Evolutionary conservation across 1,140 invertebrate species (phyloP).

Genomic region (Diorhabda sublineata): DNA sequence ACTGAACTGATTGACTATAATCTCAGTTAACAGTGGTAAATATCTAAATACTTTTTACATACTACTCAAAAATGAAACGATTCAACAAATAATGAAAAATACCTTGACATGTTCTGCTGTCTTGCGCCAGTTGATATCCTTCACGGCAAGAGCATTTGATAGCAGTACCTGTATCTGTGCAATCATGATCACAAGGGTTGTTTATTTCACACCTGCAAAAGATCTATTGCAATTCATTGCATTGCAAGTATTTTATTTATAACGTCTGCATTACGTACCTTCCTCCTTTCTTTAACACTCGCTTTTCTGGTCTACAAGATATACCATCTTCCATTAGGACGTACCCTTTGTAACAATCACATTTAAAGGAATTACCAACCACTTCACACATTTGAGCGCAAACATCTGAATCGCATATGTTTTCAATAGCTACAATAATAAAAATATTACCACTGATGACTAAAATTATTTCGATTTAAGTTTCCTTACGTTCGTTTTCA

Average conservation of each 20-base stretch:
- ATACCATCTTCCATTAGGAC: constrained; percentile 56
- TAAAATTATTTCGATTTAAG: no score
- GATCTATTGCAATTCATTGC: neutral
- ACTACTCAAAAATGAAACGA: no score
- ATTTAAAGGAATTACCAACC: constrained; percentile 64
- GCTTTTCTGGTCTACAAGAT: constrained; percentile 51
- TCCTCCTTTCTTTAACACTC: constrained; percentile 31
- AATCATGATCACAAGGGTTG: constrained; percentile 65
- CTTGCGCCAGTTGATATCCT: constrained; percentile 64
- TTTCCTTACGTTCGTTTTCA: neutral
- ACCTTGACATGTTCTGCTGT: constrained; percentile 62
- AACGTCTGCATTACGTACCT: constrained; percentile 3
- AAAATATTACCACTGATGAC: neutral
- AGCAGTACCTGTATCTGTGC: constrained; percentile 57
- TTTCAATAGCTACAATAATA: constrained; percentile 47
- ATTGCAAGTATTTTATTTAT: neutral
- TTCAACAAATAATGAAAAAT: neutral
- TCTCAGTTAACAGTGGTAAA: no score
- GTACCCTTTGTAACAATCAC: constrained; percentile 65
- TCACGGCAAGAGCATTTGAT: constrained; percentile 62
- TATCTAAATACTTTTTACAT: no score
- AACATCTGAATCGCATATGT: constrained; percentile 64
- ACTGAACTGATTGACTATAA: no score
- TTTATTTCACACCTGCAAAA: constrained; percentile 53
- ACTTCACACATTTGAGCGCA: constrained; percentile 73